phyloP scores from a whole-genome alignment of 1,140 invertebrate species.

The Psix sp. region DNA sequence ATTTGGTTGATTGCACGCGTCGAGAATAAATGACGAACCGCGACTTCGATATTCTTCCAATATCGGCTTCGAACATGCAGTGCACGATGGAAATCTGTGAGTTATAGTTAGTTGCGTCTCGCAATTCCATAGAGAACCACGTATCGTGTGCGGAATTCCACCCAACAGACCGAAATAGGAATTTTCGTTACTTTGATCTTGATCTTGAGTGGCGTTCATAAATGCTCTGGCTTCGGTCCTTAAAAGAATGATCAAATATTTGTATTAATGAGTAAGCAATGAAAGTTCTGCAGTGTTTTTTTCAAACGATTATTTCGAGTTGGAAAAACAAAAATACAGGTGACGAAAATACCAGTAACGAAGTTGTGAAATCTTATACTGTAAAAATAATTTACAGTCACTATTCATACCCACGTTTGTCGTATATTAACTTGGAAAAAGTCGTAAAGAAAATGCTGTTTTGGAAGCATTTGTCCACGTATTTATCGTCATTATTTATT shows the following conservation, averaged over 20 bases:
- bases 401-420: too few species aligned
- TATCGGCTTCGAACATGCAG: constrained; percentile 89
- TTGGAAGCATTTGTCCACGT: too few species aligned
- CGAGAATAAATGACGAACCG: constrained; percentile 87
- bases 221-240: constrained; percentile 71
- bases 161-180: constrained; percentile 84
- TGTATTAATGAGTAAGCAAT: not conserved
- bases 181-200: constrained; percentile 79
- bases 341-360: too few species aligned
- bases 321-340: too few species aligned
- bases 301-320: not conserved
- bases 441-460: too few species aligned
- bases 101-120: constrained; percentile 89
- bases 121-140: constrained; percentile 91
- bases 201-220: constrained; percentile 77
- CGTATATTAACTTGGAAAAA: too few species aligned
- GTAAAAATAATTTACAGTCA: too few species aligned
- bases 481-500: too few species aligned
- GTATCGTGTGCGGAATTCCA: constrained; percentile 93
- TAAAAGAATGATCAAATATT: constrained; percentile 2
- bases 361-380: too few species aligned
- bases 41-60: constrained; percentile 82
- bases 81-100: constrained; percentile 91
- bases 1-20: constrained; percentile 89
- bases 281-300: too few species aligned